Base-by-base conservation (phyloP, 2,888 invertebrate species). In the Drosophila nr. fundita region DNA sequence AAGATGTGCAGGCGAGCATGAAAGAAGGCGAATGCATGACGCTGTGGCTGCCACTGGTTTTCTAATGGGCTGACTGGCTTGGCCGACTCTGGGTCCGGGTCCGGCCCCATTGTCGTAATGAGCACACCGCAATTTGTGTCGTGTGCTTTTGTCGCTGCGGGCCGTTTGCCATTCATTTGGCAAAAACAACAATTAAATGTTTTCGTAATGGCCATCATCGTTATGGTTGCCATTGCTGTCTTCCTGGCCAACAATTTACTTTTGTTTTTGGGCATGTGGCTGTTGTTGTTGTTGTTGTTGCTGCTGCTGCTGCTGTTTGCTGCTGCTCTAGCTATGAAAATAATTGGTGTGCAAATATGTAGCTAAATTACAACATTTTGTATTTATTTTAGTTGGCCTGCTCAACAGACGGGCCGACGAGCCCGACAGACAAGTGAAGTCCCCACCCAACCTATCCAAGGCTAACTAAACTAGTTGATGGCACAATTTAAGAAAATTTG, bases 121-220 rank as follows among this genome's bases (percentile, higher is more conserved):
- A 87, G 87, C 89, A 84, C 89, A 87, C 84, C 87, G 87, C 87
- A 86, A 87, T 86, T 86, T 87, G 87, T 85, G 85, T 86, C 80
- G 83, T 87, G 73, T 75, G 76, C 70, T 75, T 68, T 70, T 73
- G 71, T 70, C 69, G 83, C 77, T 77, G 73, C 75, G 76, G 83
- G 84, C 81, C 89, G 83, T 89, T 90, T 89, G 81, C 90, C 83
- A 80, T 88, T 87, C 83, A 83, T 83, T 89, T 90, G 76, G 88
- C 79, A 86, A 88, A 83, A 82, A 84, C 86, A 87, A 87, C 78
- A 90, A 85, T 84, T 89, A 90, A 83, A 80, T 81, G 90, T 89
- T 88, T 87, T 88, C 85, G 88, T 85, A 90, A 90, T 90, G 90
- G 85, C 83, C 81, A 78, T 78, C 84, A 84, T 76, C 79, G 71